phyloP scores from a whole-genome alignment of 2,113 vertebrate genomes.

The Mastomys natalensis region DNA sequence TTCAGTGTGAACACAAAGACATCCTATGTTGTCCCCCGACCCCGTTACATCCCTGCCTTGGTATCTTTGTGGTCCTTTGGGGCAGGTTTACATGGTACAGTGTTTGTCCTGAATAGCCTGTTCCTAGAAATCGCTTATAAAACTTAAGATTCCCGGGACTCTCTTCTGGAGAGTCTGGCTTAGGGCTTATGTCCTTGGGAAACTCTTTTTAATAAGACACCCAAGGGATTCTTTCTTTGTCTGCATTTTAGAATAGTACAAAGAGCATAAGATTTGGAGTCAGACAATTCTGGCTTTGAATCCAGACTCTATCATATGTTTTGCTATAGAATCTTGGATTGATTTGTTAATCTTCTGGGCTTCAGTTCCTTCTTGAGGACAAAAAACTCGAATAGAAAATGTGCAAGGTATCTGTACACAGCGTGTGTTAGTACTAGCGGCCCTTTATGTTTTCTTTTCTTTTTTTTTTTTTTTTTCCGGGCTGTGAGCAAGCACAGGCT shows the following conservation, averaged over 20 bases:
- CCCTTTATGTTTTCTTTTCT: background rate
- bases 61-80: background rate
- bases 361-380: background rate
- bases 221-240: background rate
- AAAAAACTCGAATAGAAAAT: background rate
- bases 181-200: background rate
- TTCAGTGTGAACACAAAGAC: background rate
- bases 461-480: no score
- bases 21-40: accelerated
- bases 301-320: background rate
- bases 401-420: accelerated
- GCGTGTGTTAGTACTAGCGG: accelerated
- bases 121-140: background rate
- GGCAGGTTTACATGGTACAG: background rate
- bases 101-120: background rate
- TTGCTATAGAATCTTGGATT: background rate
- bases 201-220: background rate
- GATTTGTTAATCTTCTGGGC: background rate
- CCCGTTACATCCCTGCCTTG: background rate
- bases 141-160: background rate
- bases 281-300: background rate
- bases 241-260: background rate
- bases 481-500: no score
- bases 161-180: background rate
- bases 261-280: background rate